phyloP scores from a whole-genome alignment of 2,113 vertebrate genomes.

The Pangasianodon gigas region DNA sequence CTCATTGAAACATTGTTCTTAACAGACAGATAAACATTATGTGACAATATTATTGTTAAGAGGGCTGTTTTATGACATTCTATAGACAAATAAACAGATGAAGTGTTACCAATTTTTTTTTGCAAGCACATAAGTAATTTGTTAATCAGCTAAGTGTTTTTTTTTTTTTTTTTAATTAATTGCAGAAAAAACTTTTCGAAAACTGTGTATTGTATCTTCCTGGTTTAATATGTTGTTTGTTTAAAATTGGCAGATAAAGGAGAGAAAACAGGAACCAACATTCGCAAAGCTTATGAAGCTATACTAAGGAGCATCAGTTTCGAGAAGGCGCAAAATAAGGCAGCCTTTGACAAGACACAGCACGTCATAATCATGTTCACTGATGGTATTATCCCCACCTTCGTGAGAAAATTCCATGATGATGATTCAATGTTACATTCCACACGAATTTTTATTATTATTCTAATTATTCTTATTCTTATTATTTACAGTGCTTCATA shows the following conservation, averaged over 20 bases:
- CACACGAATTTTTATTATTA: neutral
- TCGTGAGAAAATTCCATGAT: neutral
- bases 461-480: neutral
- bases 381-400: constrained; percentile 66
- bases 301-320: constrained; percentile 59
- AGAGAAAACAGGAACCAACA: constrained; percentile 65
- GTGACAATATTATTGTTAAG: neutral
- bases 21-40: neutral
- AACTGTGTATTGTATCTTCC: neutral
- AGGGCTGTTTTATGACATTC: neutral
- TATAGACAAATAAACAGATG: neutral
- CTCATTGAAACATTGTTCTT: neutral
- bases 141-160: neutral
- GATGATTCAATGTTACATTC: neutral
- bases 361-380: constrained; percentile 73
- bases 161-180: neutral
- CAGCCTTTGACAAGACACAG: constrained; percentile 56
- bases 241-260: constrained; percentile 39
- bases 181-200: neutral
- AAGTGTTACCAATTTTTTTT: neutral
- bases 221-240: neutral
- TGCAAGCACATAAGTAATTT: neutral
- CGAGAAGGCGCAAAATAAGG: constrained; percentile 32
- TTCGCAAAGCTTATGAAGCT: constrained; percentile 55
- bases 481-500: neutral